Conservation (phyloP, 2,113 vertebrate genomes). For the Alouatta palliata region DNA sequence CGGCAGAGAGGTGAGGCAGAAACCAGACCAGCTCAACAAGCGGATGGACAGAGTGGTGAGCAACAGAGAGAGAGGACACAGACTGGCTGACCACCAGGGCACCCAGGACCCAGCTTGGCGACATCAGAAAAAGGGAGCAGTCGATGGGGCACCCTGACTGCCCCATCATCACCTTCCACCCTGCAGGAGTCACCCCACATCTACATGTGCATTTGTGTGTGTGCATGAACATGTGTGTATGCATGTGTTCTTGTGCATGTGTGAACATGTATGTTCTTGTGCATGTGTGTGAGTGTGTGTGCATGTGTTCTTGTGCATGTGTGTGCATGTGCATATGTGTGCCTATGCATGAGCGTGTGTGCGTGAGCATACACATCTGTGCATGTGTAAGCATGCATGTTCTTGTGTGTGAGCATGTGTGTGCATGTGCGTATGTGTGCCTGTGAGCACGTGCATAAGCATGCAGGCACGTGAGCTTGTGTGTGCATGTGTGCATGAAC, state of each 20-base stretch:
- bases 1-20: not conserved
- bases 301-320: accelerated
- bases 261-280: not conserved
- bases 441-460: no score
- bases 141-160: not conserved
- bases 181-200: not conserved
- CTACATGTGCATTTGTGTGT: not conserved
- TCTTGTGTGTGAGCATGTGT: no score
- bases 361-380: no score
- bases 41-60: not conserved
- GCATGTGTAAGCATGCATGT: no score
- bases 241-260: not conserved
- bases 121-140: not conserved
- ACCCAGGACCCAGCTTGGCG: not conserved
- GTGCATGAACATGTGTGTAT: no score
- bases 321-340: no score
- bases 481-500: no score
- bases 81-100: not conserved
- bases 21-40: not conserved
- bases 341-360: no score
- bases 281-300: not conserved
- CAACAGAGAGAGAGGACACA: not conserved
- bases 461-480: no score
- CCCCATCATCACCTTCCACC: not conserved
- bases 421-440: no score